Percentiles rank a stretch among this genome's conserved stretches.
Conservation (phyloP, 2,113 vertebrate species). For the Bufo gargarizans region DNA sequence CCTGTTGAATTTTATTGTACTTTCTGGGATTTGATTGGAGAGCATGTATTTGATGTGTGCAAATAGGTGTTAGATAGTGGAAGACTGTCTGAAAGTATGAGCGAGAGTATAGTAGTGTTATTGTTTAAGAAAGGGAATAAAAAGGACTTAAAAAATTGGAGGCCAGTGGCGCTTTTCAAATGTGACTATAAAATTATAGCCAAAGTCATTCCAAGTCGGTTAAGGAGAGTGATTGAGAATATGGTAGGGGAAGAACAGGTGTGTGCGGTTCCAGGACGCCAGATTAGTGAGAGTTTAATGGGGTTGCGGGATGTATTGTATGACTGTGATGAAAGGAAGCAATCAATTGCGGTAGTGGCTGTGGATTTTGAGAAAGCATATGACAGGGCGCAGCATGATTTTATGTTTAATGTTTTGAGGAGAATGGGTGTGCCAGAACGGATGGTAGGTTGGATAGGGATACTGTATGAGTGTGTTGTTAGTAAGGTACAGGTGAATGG, state of each 20-base stretch:
- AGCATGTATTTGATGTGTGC: too few relatives aligned
- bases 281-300: background rate
- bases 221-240: background rate
- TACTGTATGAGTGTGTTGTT: background rate
- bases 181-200: background rate
- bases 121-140: background rate
- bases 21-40: background rate
- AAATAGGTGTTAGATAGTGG: too few relatives aligned
- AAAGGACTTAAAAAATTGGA: background rate
- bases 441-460: background rate
- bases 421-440: background rate
- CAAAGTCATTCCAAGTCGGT: background rate
- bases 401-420: background rate
- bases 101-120: background rate
- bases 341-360: background rate
- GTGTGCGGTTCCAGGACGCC: background rate
- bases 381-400: background rate
- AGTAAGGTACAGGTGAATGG: background rate
- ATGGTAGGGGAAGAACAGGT: too few relatives aligned
- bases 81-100: too few relatives aligned
- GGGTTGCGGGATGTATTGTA: background rate
- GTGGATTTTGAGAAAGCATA: constrained; percentile 28
- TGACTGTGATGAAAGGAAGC: background rate
- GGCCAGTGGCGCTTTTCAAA: background rate
- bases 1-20: background rate